A percentile compares a stretch with the other conserved stretches of the same genome.
Conservation (phyloP, 2,888 invertebrate species). For the Cactoblastis cactorum region DNA sequence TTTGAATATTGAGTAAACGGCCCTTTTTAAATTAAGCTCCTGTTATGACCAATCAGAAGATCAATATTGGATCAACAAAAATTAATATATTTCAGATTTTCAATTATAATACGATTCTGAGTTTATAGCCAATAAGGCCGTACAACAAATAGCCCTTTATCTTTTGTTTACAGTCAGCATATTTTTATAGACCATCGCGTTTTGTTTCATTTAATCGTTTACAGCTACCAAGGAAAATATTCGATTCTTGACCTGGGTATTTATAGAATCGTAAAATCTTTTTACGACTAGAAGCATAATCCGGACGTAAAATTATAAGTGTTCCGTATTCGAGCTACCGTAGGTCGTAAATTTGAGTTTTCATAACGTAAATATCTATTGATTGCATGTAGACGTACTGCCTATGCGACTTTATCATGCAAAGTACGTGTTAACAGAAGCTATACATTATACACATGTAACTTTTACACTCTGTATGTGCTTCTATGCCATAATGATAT, state of each 20-base stretch:
- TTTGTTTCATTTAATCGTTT: conserved; percentile 30
- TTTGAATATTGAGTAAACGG: no score
- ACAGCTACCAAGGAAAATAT: conserved; percentile 34
- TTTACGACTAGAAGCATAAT: conserved; percentile 62
- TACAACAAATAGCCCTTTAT: neutral
- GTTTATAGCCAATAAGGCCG: neutral
- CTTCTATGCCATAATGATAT: no score
- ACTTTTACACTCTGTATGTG: neutral
- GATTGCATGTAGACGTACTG: conserved; percentile 24
- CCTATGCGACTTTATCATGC: conserved; percentile 4
- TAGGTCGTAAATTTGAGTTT: conserved; percentile 53
- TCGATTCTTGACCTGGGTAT: conserved; percentile 50
- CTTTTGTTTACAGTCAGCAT: conserved; percentile 10
- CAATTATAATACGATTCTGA: neutral
- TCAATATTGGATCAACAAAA: no score
- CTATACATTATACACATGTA: neutral
- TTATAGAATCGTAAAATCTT: conserved; percentile 64
- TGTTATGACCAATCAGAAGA: no score
- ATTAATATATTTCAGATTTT: no score
- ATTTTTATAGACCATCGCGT: conserved; percentile 15
- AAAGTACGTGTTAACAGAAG: neutral
- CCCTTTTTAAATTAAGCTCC: no score
- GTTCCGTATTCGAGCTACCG: conserved; percentile 48
- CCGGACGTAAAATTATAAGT: conserved; percentile 63
- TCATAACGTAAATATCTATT: conserved; percentile 28